A percentile compares a stretch with the other conserved stretches of the same genome.
Conservation (phyloP, 2,797 vertebrate genomes). For the Poecile montanus region DNA sequence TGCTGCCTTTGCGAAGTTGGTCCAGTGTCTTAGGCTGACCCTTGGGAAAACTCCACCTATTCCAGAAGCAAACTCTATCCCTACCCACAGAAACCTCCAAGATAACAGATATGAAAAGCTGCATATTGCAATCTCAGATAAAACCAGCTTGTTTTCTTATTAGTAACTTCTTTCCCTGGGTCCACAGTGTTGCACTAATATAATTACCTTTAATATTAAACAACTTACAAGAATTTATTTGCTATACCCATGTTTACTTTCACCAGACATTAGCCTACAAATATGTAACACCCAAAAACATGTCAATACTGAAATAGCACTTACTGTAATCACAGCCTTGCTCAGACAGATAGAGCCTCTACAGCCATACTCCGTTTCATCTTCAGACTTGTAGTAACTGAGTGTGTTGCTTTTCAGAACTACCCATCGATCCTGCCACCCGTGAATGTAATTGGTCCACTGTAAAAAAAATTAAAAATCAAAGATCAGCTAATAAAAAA, state of each 20-base stretch:
- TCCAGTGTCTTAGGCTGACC: background rate
- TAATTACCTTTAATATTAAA: background rate
- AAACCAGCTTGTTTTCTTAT: background rate
- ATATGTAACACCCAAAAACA: background rate
- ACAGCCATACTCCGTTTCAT: constrained; percentile 93
- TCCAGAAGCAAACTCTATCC: background rate
- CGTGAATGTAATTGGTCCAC: constrained; percentile 98
- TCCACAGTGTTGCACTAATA: background rate
- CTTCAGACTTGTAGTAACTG: constrained; percentile 97
- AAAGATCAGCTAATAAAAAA: background rate
- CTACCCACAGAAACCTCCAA: background rate
- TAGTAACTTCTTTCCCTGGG: background rate
- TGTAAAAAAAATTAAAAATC: background rate
- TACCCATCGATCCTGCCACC: constrained; percentile 97
- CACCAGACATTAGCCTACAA: background rate
- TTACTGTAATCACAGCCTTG: constrained; percentile 94
- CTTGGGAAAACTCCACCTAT: background rate
- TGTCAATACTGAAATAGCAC: constrained; percentile 47
- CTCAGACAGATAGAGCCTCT: constrained; percentile 93
- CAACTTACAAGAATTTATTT: background rate
- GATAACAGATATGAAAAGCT: background rate
- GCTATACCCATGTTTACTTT: background rate
- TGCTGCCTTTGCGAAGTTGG: background rate
- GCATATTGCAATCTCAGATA: background rate
- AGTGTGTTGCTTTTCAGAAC: constrained; percentile 92